These are phyloP conservation scores for Parazoanthus atlanticus DNA, from an alignment of 92 coral and sea anemone species.

Conservation along the genomic window DNA sequence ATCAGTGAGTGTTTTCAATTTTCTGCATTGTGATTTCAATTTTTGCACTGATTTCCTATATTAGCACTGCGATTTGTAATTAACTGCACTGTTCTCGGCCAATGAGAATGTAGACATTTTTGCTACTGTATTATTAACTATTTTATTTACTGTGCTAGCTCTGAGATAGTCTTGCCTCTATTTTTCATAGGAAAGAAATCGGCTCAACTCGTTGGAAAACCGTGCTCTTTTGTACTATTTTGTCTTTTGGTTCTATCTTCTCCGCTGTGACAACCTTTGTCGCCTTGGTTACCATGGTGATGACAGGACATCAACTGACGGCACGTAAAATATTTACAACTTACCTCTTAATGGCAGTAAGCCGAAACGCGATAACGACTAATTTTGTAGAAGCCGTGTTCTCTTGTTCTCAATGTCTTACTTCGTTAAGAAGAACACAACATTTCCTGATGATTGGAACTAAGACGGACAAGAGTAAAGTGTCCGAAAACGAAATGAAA, in stretches of 20 bases:
- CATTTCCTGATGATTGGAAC: background rate
- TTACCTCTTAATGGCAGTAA: background rate
- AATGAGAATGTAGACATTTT: too few relatives aligned
- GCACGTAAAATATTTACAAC: background rate
- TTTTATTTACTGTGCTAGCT: background rate
- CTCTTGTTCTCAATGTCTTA: background rate
- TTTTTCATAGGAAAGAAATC: background rate
- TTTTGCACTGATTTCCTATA: too few relatives aligned
- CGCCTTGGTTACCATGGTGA: conserved; percentile 14
- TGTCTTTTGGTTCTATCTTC: background rate
- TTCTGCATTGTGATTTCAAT: too few relatives aligned
- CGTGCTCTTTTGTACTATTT: background rate
- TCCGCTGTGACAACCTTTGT: conserved; percentile 4
- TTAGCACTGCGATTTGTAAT: too few relatives aligned
- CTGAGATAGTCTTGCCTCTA: background rate
- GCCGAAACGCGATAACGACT: background rate
- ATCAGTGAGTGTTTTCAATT: too few relatives aligned
- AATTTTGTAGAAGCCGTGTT: background rate
- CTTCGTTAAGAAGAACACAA: background rate
- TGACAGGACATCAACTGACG: background rate
- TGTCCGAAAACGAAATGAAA: too few relatives aligned
- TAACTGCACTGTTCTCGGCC: too few relatives aligned
- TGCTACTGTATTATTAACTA: too few relatives aligned
- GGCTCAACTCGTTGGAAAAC: background rate
- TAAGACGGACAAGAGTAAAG: too few relatives aligned